A percentile compares a stretch with the other conserved stretches of the same genome.
phyloP scores from a whole-genome alignment of 2,113 vertebrate genomes.

The Oreamnos americanus region DNA sequence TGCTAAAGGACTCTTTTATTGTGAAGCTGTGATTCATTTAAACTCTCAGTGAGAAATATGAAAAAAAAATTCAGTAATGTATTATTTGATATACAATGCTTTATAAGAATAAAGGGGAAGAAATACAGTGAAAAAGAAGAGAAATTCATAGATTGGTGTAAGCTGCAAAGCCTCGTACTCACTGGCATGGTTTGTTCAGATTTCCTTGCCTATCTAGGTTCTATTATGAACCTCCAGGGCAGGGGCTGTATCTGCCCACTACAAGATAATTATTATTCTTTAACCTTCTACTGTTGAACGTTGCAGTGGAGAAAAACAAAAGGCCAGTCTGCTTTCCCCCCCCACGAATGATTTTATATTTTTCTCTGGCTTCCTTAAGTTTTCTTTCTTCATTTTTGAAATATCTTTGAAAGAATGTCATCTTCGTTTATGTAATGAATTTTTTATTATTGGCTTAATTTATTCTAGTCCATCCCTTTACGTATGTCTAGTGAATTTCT shows the following conservation, averaged over 20 bases:
- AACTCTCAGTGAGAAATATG: background rate
- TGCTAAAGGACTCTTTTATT: background rate
- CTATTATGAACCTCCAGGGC: background rate
- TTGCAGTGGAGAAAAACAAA: background rate
- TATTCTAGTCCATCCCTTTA: background rate
- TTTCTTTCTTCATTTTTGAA: background rate
- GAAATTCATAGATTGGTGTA: background rate
- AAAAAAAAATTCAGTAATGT: background rate
- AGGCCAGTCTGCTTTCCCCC: background rate
- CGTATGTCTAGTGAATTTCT: background rate
- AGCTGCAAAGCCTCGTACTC: background rate
- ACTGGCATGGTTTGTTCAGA: background rate
- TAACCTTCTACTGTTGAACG: background rate
- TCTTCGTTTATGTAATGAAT: background rate
- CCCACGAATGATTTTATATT: background rate
- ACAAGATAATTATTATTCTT: background rate
- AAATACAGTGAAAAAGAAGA: slow-evolving; percentile 12
- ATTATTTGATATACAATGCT: background rate
- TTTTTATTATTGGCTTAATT: background rate
- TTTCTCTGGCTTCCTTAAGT: background rate
- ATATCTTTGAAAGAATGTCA: background rate
- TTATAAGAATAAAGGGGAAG: background rate
- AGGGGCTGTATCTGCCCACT: background rate
- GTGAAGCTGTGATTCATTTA: background rate
- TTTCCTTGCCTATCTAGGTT: background rate